These are phyloP conservation scores for Silurus glanis DNA, from an alignment of 2,113 vertebrate species.

Conservation along the genomic window DNA sequence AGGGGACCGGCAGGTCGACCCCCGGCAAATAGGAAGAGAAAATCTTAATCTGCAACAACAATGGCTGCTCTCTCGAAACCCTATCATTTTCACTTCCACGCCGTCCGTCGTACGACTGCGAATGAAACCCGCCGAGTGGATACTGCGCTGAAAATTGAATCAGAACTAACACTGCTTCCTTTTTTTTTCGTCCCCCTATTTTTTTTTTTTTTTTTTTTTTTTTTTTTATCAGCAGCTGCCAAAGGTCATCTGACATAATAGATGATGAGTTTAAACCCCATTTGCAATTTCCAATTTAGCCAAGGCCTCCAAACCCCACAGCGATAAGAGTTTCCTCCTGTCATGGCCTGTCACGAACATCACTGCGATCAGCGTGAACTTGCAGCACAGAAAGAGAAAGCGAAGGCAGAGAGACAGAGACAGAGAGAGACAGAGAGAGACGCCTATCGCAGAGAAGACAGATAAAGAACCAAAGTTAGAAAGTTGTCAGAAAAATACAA, in stretches of 20 bases:
- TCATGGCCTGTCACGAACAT: conserved; percentile 94
- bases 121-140: conserved; percentile 94
- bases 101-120: conserved; percentile 87
- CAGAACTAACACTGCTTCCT: conserved; percentile 89
- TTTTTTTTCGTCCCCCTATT: not conserved
- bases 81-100: conserved; percentile 99
- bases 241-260: conserved; percentile 98
- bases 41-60: conserved; percentile 99
- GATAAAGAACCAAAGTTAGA: conserved; percentile 70
- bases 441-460: conserved; percentile 79
- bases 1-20: conserved; percentile 85
- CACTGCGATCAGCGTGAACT: conserved; percentile 84
- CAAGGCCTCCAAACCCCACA: conserved; percentile 84
- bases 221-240: conserved; percentile 94
- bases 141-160: conserved; percentile 93
- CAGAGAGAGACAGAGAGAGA: conserved; percentile 66
- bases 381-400: conserved; percentile 52
- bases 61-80: conserved; percentile 94
- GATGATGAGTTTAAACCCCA: conserved; percentile 96
- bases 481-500: conserved; percentile 7
- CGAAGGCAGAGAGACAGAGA: conserved; percentile 65
- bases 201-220: conserved; percentile 66
- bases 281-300: conserved; percentile 98
- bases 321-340: conserved; percentile 92
- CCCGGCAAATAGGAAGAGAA: conserved; percentile 93